phyloP scores from a whole-genome alignment of 2,888 invertebrate genomes.

The Drosophila leonis region DNA sequence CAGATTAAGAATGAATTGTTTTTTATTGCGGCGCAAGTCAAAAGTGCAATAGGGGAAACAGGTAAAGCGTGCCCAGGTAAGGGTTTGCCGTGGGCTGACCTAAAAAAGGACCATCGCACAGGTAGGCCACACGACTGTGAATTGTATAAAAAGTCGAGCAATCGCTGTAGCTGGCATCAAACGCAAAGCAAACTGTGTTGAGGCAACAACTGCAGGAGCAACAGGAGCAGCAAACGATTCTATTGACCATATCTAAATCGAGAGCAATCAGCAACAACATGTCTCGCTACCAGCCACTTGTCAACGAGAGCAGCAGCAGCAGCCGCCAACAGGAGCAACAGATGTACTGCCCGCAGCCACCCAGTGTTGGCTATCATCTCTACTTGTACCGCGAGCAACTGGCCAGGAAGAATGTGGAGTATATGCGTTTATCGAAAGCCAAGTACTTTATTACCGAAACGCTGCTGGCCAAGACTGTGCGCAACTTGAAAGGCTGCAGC shows the following conservation, averaged over 20 bases:
- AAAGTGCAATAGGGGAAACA: constrained; percentile 9
- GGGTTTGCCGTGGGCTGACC: not conserved
- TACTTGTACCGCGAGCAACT: constrained; percentile 72
- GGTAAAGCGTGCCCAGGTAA: constrained; percentile 13
- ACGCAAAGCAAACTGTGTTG: constrained; percentile 36
- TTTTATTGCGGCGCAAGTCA: constrained; percentile 75
- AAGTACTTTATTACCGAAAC: constrained; percentile 74
- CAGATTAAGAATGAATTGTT: constrained; percentile 80
- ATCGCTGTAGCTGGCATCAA: constrained; percentile 41
- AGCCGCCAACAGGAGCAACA: constrained; percentile 26
- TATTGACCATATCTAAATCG: constrained; percentile 7
- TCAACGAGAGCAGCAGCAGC: constrained; percentile 51
- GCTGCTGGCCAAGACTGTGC: constrained; percentile 64
- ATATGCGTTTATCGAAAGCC: constrained; percentile 66
- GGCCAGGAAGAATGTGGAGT: constrained; percentile 64
- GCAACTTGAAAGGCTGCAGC: constrained; percentile 65
- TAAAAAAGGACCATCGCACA: constrained; percentile 13
- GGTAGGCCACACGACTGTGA: constrained; percentile 16
- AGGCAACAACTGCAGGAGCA: constrained; percentile 38
- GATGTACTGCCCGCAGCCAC: constrained; percentile 16
- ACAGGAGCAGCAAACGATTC: constrained; percentile 16
- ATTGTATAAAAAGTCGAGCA: constrained; percentile 50
- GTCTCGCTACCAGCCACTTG: constrained; percentile 64
- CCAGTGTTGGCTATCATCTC: constrained; percentile 69
- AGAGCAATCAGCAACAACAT: constrained; percentile 41